Conservation (phyloP, 2,113 vertebrate genomes). For the Tragelaphus scriptus region DNA sequence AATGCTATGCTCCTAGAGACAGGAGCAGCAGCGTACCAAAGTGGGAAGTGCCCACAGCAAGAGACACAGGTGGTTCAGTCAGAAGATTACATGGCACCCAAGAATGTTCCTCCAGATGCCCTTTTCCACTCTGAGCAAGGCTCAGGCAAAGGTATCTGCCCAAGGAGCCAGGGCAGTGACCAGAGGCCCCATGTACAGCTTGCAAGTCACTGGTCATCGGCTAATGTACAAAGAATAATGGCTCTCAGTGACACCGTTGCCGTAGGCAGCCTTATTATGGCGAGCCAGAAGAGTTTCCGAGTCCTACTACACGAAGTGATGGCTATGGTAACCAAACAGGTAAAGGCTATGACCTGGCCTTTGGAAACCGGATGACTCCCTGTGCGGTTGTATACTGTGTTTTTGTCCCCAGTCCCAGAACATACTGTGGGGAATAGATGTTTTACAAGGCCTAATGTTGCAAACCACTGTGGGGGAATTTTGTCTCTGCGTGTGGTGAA, state of each 20-base stretch:
- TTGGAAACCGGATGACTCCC: neutral
- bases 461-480: neutral
- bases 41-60: neutral
- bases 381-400: neutral
- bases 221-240: neutral
- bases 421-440: neutral
- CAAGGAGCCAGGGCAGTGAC: neutral
- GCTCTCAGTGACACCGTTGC: neutral
- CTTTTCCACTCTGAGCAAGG: neutral
- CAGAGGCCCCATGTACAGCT: neutral
- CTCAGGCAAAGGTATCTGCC: neutral
- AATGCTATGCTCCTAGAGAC: neutral
- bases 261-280: rapidly evolving
- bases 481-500: neutral
- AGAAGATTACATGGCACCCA: neutral
- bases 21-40: neutral
- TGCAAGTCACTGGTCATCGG: neutral
- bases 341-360: neutral
- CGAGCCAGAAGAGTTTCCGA: neutral
- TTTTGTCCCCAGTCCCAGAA: rapidly evolving
- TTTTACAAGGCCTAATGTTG: neutral
- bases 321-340: neutral
- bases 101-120: neutral
- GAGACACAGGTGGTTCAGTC: neutral
- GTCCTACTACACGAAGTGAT: neutral